phyloP scores from a whole-genome alignment of 2,888 invertebrate species.

The Nomada ruficornis region DNA sequence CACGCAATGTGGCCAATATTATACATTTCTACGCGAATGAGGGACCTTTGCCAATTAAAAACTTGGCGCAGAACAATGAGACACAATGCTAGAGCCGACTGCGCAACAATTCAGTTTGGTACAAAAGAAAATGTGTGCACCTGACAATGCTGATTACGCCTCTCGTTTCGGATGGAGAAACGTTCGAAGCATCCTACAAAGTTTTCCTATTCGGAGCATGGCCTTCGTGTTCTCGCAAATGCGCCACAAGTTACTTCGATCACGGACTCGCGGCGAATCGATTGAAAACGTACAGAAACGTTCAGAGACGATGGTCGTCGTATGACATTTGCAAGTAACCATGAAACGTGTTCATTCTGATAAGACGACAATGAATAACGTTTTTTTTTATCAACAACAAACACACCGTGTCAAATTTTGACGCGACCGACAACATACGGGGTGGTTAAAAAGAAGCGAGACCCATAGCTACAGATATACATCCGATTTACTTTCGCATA shows the following conservation, averaged over 20 bases:
- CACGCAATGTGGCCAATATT: not conserved
- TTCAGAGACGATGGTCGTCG: not conserved
- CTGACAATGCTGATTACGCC: too few relatives aligned
- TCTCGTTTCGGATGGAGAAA: too few relatives aligned
- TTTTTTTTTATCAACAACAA: not conserved
- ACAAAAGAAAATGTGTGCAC: not conserved
- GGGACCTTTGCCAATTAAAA: not conserved
- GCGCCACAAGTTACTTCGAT: conserved; percentile 12
- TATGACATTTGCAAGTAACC: not conserved
- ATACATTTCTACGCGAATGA: not conserved
- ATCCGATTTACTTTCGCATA: not conserved
- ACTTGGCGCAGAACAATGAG: not conserved
- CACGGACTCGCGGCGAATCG: conserved; percentile 34
- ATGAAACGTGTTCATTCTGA: not conserved
- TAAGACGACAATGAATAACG: not conserved
- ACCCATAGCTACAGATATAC: not conserved
- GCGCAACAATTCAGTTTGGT: not conserved
- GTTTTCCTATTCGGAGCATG: not conserved
- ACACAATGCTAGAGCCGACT: not conserved
- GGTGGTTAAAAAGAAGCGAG: not conserved
- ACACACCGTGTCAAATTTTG: not conserved
- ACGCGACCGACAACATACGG: not conserved
- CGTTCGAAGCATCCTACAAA: too few relatives aligned
- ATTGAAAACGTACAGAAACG: conserved; percentile 29
- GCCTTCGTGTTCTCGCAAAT: not conserved